Percentiles rank a stretch among this genome's conserved stretches.
Evolutionary conservation across 2,888 invertebrate species (phyloP).

Genomic region (Cataglyphis livida): DNA sequence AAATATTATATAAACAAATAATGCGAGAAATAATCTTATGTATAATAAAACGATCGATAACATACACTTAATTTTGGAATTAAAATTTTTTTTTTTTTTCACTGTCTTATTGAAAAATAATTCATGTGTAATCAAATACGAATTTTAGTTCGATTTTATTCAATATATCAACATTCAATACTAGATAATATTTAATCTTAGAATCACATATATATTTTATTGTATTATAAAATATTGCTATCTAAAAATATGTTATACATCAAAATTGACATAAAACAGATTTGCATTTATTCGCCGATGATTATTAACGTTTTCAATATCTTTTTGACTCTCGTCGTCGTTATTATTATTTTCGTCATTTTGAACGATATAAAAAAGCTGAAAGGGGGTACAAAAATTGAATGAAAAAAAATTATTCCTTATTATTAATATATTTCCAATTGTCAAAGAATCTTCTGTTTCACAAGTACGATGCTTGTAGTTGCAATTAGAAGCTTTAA

Average conservation of each 20-base stretch:
- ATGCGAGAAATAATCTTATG: not conserved
- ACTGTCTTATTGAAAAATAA: not conserved
- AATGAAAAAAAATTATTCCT: no score
- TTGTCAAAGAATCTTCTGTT: no score
- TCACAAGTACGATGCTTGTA: constrained; percentile 57
- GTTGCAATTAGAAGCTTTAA: constrained; percentile 33
- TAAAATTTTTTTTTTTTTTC: not conserved
- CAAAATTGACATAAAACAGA: constrained; percentile 50
- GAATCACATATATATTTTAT: not conserved
- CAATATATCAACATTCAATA: constrained; percentile 13
- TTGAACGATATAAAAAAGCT: no score
- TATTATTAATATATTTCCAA: no score
- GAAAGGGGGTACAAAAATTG: no score
- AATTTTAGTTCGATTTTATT: constrained; percentile 54
- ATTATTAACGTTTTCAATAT: no score
- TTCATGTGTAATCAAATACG: not conserved
- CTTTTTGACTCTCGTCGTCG: no score
- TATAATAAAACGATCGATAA: not conserved
- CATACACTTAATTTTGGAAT: not conserved
- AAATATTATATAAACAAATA: not conserved
- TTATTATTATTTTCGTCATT: no score
- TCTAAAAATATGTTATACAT: not conserved
- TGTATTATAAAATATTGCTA: not conserved
- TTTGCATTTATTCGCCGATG: constrained; percentile 46
- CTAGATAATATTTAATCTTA: not conserved